These are phyloP conservation scores for Astreopora myriophthalma DNA, from an alignment of 64 coral and sea anemone genomes.

Conservation along the genomic window DNA sequence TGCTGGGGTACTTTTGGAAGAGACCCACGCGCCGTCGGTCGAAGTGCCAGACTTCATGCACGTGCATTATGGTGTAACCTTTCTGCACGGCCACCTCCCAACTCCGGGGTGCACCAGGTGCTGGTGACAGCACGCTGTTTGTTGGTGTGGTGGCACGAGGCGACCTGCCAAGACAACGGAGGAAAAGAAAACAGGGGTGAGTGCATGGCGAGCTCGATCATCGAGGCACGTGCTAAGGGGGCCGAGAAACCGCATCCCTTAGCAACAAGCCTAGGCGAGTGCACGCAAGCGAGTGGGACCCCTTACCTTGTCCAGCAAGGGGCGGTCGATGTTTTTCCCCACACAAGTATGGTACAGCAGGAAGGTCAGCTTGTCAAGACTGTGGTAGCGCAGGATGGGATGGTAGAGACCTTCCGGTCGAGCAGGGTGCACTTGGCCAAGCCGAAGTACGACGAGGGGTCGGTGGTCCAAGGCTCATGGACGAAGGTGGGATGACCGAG, in stretches of 20 bases:
- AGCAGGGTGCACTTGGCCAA: no score
- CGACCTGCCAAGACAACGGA: no score
- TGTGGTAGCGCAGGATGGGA: no score
- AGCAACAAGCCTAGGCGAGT: not conserved
- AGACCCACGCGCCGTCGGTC: not conserved
- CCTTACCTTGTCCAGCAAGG: not conserved
- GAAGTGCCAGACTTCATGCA: constrained; percentile 70
- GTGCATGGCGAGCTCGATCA: not conserved
- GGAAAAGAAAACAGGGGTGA: not conserved
- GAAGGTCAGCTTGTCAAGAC: no score
- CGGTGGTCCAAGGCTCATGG: no score
- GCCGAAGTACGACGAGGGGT: no score
- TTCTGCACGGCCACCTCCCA: constrained; percentile 1
- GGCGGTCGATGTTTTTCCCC: no score
- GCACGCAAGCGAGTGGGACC: not conserved
- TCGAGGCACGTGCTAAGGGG: not conserved
- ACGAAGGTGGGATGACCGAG: no score
- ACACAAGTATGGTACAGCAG: no score
- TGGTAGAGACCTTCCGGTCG: no score
- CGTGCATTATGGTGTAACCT: not conserved
- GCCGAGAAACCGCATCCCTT: not conserved
- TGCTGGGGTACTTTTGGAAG: not conserved
- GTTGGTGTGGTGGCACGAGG: not conserved
- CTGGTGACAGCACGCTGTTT: not conserved
- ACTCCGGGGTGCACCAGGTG: not conserved